Base-by-base conservation (phyloP, 92 coral and sea anemone species). In the Chrysogorgia sp. region DNA sequence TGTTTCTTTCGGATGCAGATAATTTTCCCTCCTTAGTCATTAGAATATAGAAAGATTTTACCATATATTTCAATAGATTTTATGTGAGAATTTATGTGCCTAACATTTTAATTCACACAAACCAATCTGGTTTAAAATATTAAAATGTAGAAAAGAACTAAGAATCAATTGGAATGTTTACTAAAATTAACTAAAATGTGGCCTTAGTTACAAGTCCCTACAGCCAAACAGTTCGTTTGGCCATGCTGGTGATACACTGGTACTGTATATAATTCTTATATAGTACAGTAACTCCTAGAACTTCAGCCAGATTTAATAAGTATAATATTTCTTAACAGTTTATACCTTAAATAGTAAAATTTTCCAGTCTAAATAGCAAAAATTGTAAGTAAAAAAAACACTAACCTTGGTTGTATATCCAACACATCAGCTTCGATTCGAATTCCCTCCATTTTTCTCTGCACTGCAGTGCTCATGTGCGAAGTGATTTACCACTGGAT, bases 401-500 rank as follows among this genome's bases (percentile, higher is more conserved):
- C 79, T 71, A 34, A 49, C 79, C 50, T 71, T 71, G 79, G 63
- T 28, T 71, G 79, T 52, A 19, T 19, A 19, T 53, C 28, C 60
- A 53, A 19, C 17, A 19, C 23, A 19, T 71, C 35, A 50, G 29
- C 63, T 52, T 71, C 49, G 19, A 19, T 45, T 9, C 19, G 52
- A 40, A 37, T 69, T 69, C 28, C 65, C 41, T 71, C 79, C 66
- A 71, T 71, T 30, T 50, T 56, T 71, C 49, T 71, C 43, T 52
- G 30, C 56, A 24, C 35, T 40, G 62, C 49, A 37, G 79, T 52
- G 63, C 79, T 71, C 79, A 29, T 71, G 79, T 71, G 61, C 60
- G 56, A 71, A 71, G 66, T 71, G 66, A 71, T 71, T 71, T 71
- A 71, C 79, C 79, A 47, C 79, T 71, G 79, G 49, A 22, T 24